Evolutionary conservation across 2,888 invertebrate species (phyloP).

Genomic region (Tachina fera): DNA sequence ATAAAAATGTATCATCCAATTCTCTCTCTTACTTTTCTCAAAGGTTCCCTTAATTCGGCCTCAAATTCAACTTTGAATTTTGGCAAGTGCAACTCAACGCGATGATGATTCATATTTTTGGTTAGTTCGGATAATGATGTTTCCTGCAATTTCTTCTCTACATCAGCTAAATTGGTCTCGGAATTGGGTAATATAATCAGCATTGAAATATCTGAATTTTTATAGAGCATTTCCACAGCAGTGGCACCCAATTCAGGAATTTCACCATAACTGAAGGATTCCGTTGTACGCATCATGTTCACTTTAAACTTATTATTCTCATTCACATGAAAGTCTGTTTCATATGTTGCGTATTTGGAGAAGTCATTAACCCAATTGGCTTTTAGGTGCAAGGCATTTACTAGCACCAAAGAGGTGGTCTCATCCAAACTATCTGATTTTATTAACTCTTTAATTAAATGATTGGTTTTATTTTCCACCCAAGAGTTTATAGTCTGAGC

Average conservation of each 20-base stretch:
- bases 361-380: conserved; percentile 86
- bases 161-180: conserved; percentile 85
- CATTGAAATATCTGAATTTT: conserved; percentile 88
- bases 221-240: conserved; percentile 88
- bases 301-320: conserved; percentile 86
- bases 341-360: too few species aligned
- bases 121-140: neutral
- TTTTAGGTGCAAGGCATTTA: conserved; percentile 94
- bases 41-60: conserved; percentile 85
- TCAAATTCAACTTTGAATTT: conserved; percentile 92
- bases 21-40: conserved; percentile 84
- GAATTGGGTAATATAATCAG: conserved; percentile 88
- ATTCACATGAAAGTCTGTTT: neutral
- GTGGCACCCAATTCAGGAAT: conserved; percentile 73
- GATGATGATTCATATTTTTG: too few species aligned
- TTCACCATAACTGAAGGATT: neutral
- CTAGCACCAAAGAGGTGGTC: conserved; percentile 87
- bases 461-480: conserved; percentile 90
- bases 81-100: conserved; percentile 86
- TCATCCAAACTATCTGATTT: conserved; percentile 84
- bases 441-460: conserved; percentile 89
- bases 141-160: conserved; percentile 86
- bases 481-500: conserved; percentile 89
- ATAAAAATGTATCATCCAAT: too few species aligned
- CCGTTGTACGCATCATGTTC: conserved; percentile 87